phyloP scores from a whole-genome alignment of 1,140 invertebrate species.

The Ganaspis sp. region DNA sequence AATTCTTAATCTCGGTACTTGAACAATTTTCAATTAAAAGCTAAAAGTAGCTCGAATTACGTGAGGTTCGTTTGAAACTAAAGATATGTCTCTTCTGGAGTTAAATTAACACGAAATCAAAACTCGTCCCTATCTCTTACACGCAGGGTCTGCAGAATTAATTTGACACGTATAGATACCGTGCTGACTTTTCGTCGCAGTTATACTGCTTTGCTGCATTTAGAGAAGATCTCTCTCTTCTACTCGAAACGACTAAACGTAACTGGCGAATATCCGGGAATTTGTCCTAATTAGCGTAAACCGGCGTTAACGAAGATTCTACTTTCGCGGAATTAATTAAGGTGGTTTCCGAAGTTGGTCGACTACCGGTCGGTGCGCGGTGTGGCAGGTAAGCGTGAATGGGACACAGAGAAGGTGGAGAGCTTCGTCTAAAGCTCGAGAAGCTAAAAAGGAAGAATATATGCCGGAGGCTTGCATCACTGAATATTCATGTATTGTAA shows the following conservation, averaged over 20 bases:
- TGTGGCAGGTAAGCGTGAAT: conserved; percentile 39
- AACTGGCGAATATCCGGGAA: conserved; percentile 51
- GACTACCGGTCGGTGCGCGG: conserved; percentile 23
- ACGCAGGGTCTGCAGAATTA: not conserved
- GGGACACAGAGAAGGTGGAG: conserved; percentile 12
- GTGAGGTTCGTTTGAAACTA: not conserved
- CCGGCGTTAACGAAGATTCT: conserved; percentile 67
- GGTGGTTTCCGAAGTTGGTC: conserved; percentile 57
- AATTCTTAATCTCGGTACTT: no score
- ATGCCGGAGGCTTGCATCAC: conserved; percentile 54
- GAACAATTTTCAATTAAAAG: no score
- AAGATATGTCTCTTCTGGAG: not conserved
- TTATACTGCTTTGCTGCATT: not conserved
- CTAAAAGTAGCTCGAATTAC: no score
- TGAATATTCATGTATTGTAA: conserved; percentile 77
- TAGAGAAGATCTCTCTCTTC: not conserved
- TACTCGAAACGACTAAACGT: conserved; percentile 23
- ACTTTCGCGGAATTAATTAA: conserved; percentile 69
- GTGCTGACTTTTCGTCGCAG: not conserved
- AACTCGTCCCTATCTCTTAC: conserved; percentile 6
- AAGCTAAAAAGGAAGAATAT: conserved; percentile 52
- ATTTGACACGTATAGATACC: not conserved
- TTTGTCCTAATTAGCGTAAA: conserved; percentile 66
- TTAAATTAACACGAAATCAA: conserved; percentile 12
- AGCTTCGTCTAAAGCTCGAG: conserved; percentile 41